phyloP scores from a whole-genome alignment of 1,140 invertebrate species.

The Himalopsyche phryganea region DNA sequence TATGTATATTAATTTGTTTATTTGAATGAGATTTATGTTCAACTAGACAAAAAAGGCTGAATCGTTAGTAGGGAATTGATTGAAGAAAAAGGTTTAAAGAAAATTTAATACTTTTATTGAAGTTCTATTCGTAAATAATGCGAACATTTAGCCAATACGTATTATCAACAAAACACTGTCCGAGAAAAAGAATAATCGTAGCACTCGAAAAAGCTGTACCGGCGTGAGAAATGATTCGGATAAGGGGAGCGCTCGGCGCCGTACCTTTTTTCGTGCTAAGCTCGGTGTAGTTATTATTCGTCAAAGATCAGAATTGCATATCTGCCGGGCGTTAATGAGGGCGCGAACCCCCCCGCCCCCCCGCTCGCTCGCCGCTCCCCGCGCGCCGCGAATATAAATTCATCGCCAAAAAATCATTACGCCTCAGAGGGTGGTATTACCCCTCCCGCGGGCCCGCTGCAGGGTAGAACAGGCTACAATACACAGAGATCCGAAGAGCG shows the following conservation, averaged over 20 bases:
- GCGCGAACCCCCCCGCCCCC: constrained; percentile 45
- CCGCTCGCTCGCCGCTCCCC: constrained; percentile 37
- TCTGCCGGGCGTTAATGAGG: constrained; percentile 56
- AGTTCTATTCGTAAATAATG: too few species aligned
- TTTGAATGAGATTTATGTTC: too few species aligned
- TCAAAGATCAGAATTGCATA: constrained; percentile 58
- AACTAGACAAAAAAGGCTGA: too few species aligned
- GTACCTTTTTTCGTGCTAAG: constrained; percentile 8
- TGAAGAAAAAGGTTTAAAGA: too few species aligned
- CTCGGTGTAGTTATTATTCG: constrained; percentile 42
- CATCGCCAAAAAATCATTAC: constrained; percentile 59
- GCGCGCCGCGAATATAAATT: constrained; percentile 52
- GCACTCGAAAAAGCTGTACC: too few species aligned
- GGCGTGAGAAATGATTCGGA: too few species aligned
- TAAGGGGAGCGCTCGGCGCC: neutral
- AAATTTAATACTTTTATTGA: too few species aligned
- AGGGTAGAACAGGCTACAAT: constrained; percentile 1
- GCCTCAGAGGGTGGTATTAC: constrained; percentile 52
- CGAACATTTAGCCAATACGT: too few species aligned
- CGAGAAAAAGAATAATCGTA: too few species aligned
- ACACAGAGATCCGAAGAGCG: constrained; percentile 3
- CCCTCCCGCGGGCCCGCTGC: constrained; percentile 27
- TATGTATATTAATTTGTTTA: too few species aligned
- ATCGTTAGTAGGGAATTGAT: too few species aligned
- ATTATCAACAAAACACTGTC: too few species aligned